Base-by-base conservation (phyloP, 2,113 vertebrate genomes). In the Anoura caudifer region DNA sequence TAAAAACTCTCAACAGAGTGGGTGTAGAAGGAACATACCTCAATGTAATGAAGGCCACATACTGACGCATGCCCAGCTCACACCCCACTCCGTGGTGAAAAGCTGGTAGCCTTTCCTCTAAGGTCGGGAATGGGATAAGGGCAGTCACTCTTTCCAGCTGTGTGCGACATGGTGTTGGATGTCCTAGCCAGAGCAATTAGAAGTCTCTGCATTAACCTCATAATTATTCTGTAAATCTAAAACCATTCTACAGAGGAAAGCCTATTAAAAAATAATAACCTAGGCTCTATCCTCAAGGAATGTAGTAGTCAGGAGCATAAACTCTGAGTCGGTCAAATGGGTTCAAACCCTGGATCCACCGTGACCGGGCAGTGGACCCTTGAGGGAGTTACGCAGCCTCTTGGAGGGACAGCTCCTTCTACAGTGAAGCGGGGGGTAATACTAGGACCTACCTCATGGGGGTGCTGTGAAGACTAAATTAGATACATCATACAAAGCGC, bases 141-240 rank as follows among this genome's bases (percentile, higher is more conserved):
- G 33, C 36, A 54, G 33, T 24, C 50, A 24, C 83, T 80, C 61
- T 79, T 28, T 4, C 41, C 16, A 61, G 26, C 72, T 61, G 61
- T 41, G 72, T 41, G 76, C 31, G 17, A 19, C 56, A 76, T 41
- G 9, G n/a, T 41, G 43, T 76, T 20, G 36, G 33, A 75, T 65
- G 90, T 76, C n/a, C 41, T 61, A 41, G 63, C 52, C 67, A 61
- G 26, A 87, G 54, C 76, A 26, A 33, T 72, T 80, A 47, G 83
- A 86, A 72, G 33, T 8, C 20, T 83, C 28, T 83, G 1, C 36
- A n/a, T 67, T 73, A 83, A 41, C 70, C 52, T 80, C 54, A 70
- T 20, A 28, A 69, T 87, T 87, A 75, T 96, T 94, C 75, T 83
- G 9, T 52, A 67, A 82, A 90, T 79, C 84, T 73, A 67, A 90